Conservation (phyloP, 2,888 invertebrate genomes). For the Baronia brevicornis region DNA sequence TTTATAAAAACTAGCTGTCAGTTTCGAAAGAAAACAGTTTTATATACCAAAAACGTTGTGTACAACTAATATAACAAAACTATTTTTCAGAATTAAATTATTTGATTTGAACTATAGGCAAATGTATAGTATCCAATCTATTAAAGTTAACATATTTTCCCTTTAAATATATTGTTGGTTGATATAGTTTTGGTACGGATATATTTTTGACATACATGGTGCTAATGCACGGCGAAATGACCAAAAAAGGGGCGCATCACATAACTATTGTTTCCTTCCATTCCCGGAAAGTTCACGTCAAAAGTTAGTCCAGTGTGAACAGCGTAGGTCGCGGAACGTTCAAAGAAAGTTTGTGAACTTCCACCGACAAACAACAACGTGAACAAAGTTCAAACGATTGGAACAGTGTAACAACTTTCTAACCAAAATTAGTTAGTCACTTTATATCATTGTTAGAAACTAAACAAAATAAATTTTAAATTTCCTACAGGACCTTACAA, state of each 20-base stretch:
- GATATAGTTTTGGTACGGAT: too few relatives aligned
- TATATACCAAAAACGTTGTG: too few relatives aligned
- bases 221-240: neutral
- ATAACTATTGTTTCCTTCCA: conserved; percentile 31
- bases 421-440: conserved; percentile 30
- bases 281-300: conserved; percentile 53
- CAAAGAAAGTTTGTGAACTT: conserved; percentile 52
- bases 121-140: too few relatives aligned
- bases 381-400: conserved; percentile 48
- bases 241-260: conserved; percentile 16
- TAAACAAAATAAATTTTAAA: conserved; percentile 44
- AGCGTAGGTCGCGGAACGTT: conserved; percentile 30
- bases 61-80: too few relatives aligned
- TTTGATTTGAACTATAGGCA: too few relatives aligned
- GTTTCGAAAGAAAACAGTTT: too few relatives aligned
- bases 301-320: conserved; percentile 38
- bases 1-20: too few relatives aligned
- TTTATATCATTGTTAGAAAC: conserved; percentile 25
- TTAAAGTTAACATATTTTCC: too few relatives aligned
- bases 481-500: conserved; percentile 22
- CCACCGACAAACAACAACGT: conserved; percentile 45
- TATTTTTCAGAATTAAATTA: too few relatives aligned
- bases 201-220: too few relatives aligned
- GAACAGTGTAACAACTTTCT: conserved; percentile 49
- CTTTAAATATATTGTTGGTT: too few relatives aligned